Evolutionary conservation across 1,140 invertebrate species (phyloP), one percentile per base, ranked within the genome.

Genomic region (Globodera ellingtonae): DNA sequence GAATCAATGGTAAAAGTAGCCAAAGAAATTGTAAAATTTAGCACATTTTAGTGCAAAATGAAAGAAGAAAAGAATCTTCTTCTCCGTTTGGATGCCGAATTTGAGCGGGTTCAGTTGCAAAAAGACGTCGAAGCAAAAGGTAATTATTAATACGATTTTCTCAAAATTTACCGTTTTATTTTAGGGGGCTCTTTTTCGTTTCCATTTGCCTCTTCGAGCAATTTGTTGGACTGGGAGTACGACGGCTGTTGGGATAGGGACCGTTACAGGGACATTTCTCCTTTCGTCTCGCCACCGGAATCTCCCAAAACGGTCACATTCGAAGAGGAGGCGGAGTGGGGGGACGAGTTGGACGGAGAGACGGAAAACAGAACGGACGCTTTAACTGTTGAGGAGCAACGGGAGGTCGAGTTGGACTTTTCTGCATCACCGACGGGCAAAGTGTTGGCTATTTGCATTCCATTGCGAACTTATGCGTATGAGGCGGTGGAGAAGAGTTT

Each of bases 241-340:
- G 24, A 35, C 24, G 24, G 24, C 24, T 18, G 15, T 62, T 70
- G 67, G 67, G 67, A 70, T 18, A 35, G 35, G 35, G 18, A 35
- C 13, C 67, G 67, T 47, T 70, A 70, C 46, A 70, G 8, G 67
- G 46, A 70, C 21, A 70, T 70, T 70, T 70, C 67, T 44, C 67
- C 67, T 15, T 70, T 70, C 18, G 67, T 47, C n/a, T 13, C 10
- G 13, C 56, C 56, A 18, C 56, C 56, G 56, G 5, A 62, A 62
- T 15, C 56, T 6, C 15, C 35, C 35, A 35, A 35, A 35, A 35
- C 15, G 15, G 9, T 15, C 52, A 52, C 13, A 62, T 6, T 62
- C 56, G 56, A 18, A 62, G 56, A 62, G 18, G 56, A 13, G 56
- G 50, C 7, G 7, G 1, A 52, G 50, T 52, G 7, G 18, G 15